These are phyloP conservation scores for Pharmacophagus antenor DNA, from an alignment of 2,888 invertebrate genomes.

Conservation along the genomic window DNA sequence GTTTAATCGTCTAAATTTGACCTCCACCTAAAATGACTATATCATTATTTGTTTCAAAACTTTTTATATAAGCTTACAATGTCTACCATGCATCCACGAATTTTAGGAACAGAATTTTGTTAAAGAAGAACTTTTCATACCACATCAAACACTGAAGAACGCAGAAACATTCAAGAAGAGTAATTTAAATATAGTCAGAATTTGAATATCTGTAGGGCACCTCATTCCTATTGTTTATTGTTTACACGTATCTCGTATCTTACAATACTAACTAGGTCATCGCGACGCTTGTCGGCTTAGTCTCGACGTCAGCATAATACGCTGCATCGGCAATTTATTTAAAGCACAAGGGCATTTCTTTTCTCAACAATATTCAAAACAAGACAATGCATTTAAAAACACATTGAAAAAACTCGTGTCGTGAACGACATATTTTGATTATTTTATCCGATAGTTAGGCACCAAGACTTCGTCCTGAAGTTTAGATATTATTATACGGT, in stretches of 20 bases:
- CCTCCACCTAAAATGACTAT: too few relatives aligned
- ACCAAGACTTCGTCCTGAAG: too few relatives aligned
- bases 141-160: too few relatives aligned
- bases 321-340: slow-evolving; percentile 24
- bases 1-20: too few relatives aligned
- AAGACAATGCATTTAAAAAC: background rate
- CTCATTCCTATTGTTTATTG: slow-evolving; percentile 17
- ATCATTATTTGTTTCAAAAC: too few relatives aligned
- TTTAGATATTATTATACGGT: too few relatives aligned
- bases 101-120: too few relatives aligned
- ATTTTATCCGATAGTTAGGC: too few relatives aligned
- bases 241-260: slow-evolving; percentile 25
- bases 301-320: slow-evolving; percentile 17
- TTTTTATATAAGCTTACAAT: too few relatives aligned
- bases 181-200: background rate
- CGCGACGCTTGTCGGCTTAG: slow-evolving; percentile 15
- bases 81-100: too few relatives aligned
- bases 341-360: slow-evolving; percentile 24
- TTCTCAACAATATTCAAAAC: slow-evolving; percentile 15
- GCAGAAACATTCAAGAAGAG: background rate
- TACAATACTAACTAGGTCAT: slow-evolving; percentile 27
- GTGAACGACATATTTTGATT: too few relatives aligned
- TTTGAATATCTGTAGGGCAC: background rate
- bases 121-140: background rate
- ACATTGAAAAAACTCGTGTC: background rate